Evolutionary conservation across 2,797 vertebrate genomes (phyloP).

Genomic region (Spea hammondii): DNA sequence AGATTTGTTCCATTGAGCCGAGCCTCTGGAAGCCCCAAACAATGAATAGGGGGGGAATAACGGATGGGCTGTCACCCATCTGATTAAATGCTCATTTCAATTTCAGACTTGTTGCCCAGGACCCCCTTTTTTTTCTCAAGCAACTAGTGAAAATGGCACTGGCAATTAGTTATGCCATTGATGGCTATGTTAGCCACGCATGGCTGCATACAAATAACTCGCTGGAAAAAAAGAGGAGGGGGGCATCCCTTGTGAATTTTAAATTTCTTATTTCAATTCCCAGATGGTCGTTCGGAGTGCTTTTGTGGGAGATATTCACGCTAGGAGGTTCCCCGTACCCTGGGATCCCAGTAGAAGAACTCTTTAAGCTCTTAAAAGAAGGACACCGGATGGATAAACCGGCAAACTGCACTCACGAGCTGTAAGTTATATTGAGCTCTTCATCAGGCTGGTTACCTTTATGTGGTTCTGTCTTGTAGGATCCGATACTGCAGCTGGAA

Average conservation of each 20-base stretch:
- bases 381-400: constrained; percentile 99
- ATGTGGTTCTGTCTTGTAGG: not conserved
- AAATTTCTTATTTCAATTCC: constrained; percentile 58
- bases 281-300: constrained; percentile 97
- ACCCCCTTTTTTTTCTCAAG: constrained; percentile 59
- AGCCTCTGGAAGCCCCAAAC: constrained; percentile 65
- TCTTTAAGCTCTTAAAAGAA: constrained; percentile 97
- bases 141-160: constrained; percentile 61
- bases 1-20: constrained; percentile 74
- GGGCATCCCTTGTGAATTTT: constrained; percentile 57
- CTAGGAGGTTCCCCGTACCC: constrained; percentile 95
- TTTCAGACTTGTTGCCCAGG: constrained; percentile 63
- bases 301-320: constrained; percentile 98
- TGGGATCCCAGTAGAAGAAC: constrained; percentile 95
- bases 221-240: constrained; percentile 6
- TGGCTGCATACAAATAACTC: constrained; percentile 58
- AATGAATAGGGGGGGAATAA: constrained; percentile 68
- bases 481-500: no score
- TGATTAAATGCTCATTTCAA: constrained; percentile 74
- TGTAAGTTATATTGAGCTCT: constrained; percentile 72
- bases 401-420: constrained; percentile 93
- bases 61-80: constrained; percentile 73
- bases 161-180: constrained; percentile 66
- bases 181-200: constrained; percentile 64
- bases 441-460: not conserved